Percentiles rank a stretch among this genome's conserved stretches.
Conservation (phyloP, 2,797 vertebrate species). For the Sebastes iracundus region DNA sequence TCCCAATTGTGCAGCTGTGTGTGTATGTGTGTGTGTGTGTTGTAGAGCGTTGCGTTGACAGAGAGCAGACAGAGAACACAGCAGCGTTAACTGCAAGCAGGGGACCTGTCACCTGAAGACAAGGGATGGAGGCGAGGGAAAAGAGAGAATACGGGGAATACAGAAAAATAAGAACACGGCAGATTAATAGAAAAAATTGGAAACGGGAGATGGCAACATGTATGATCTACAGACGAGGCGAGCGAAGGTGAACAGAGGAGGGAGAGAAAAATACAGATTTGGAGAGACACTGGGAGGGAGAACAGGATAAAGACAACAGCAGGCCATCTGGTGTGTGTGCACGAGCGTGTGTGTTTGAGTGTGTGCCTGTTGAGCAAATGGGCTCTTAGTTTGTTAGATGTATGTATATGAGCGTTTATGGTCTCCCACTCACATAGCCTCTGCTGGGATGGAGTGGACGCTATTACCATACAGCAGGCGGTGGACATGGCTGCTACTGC, state of each 20-base stretch:
- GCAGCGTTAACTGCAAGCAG: slow-evolving; percentile 48
- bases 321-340: slow-evolving; percentile 67
- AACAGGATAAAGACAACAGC: slow-evolving; percentile 23
- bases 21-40: slow-evolving; percentile 1
- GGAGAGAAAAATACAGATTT: slow-evolving; percentile 17
- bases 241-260: background rate
- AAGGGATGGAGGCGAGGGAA: slow-evolving; percentile 26
- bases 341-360: slow-evolving; percentile 1
- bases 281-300: slow-evolving; percentile 22
- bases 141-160: background rate
- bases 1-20: slow-evolving; percentile 1
- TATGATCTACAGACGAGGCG: background rate
- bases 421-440: slow-evolving; percentile 60
- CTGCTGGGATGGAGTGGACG: slow-evolving; percentile 43
- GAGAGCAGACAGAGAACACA: slow-evolving; percentile 58
- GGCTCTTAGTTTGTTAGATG: slow-evolving; percentile 51
- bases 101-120: slow-evolving; percentile 59
- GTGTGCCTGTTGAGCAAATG: slow-evolving; percentile 47
- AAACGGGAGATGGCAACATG: background rate
- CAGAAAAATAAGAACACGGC: background rate
- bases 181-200: background rate
- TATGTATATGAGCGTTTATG: slow-evolving; percentile 56
- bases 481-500: slow-evolving; percentile 39
- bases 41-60: slow-evolving; percentile 34
- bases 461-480: slow-evolving; percentile 56